These are phyloP conservation scores for Xiphophorus hellerii DNA, from an alignment of 2,113 vertebrate species.

Conservation along the genomic window DNA sequence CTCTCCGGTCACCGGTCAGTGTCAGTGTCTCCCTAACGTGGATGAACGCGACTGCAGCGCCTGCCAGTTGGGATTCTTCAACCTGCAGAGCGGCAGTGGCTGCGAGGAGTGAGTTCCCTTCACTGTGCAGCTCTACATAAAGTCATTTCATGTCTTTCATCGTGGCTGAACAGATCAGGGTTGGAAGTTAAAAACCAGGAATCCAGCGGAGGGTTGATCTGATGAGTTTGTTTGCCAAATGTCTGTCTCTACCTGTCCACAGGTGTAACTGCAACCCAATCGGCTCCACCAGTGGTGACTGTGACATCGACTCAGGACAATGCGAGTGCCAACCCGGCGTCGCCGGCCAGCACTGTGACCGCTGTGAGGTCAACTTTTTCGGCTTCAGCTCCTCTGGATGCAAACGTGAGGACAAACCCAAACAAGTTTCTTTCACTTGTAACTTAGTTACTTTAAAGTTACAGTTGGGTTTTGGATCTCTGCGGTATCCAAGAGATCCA, in stretches of 20 bases:
- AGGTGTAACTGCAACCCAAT: slow-evolving; percentile 92
- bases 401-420: slow-evolving; percentile 87
- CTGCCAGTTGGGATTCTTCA: slow-evolving; percentile 92
- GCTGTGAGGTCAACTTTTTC: slow-evolving; percentile 93
- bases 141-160: background rate
- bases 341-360: slow-evolving; percentile 85
- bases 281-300: slow-evolving; percentile 93
- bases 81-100: slow-evolving; percentile 88
- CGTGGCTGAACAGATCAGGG: background rate
- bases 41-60: slow-evolving; percentile 87
- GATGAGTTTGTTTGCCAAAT: too few species aligned
- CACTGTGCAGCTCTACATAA: background rate
- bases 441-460: background rate
- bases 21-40: slow-evolving; percentile 88
- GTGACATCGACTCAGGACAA: slow-evolving; percentile 89
- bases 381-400: slow-evolving; percentile 92
- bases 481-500: background rate
- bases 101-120: slow-evolving; percentile 85
- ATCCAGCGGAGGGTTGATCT: too few species aligned
- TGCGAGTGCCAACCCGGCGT: slow-evolving; percentile 96
- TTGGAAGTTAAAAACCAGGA: background rate
- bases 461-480: too few species aligned
- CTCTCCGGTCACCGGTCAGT: slow-evolving; percentile 90
- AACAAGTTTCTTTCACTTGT: too few species aligned
- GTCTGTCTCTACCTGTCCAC: background rate